phyloP scores from a whole-genome alignment of 30 jellyfish, hydroid and myxozoan species.

The Aurelia sp. region DNA sequence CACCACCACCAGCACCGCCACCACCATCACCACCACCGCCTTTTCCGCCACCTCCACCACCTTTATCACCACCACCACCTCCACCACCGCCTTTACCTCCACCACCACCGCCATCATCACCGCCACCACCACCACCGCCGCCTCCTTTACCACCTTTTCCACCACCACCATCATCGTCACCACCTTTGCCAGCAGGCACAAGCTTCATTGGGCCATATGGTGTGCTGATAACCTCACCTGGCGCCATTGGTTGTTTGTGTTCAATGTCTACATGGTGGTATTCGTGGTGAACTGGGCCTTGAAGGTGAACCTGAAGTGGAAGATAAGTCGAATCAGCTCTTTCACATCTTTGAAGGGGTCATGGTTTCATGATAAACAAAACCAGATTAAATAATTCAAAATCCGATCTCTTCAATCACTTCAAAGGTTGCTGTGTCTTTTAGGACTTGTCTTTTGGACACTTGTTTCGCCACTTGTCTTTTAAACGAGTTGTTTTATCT shows the following conservation, averaged over 20 bases:
- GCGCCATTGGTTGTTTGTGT: conserved; percentile 78
- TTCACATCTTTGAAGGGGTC: too few species aligned
- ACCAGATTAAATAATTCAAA: too few species aligned
- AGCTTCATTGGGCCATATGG: conserved; percentile 97
- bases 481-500: too few species aligned
- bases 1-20: conserved; percentile 44
- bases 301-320: conserved; percentile 53
- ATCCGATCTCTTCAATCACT: too few species aligned
- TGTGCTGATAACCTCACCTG: conserved; percentile 88
- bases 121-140: conserved; percentile 77
- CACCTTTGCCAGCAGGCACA: conserved; percentile 94
- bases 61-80: conserved; percentile 70
- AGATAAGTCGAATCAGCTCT: not conserved
- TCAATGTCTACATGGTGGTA: conserved; percentile 81
- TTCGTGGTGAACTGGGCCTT: conserved; percentile 95
- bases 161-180: conserved; percentile 80
- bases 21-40: conserved; percentile 64
- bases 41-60: conserved; percentile 64
- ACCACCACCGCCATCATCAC: conserved; percentile 57
- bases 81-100: conserved; percentile 75
- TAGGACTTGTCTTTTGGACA: too few species aligned
- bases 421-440: too few species aligned
- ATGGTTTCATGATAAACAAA: too few species aligned
- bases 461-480: too few species aligned
- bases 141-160: conserved; percentile 81